Evolutionary conservation across 2,888 invertebrate species (phyloP).

Genomic region (Epistrophe eligans): DNA sequence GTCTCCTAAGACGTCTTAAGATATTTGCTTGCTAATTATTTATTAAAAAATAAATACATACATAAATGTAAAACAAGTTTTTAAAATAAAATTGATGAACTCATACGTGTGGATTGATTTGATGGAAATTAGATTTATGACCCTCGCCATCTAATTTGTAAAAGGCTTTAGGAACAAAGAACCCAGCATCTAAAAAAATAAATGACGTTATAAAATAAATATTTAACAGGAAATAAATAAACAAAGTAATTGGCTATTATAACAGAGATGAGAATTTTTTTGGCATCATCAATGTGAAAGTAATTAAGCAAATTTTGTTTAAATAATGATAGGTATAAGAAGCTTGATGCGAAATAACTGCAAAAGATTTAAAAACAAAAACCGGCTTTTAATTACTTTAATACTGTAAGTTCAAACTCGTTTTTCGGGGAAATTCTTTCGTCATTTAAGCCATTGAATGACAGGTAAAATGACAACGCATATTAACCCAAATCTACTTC

Average conservation of each 20-base stretch:
- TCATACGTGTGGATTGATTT: constrained; percentile 79
- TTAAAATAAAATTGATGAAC: not conserved
- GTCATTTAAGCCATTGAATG: not conserved
- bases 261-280: constrained; percentile 16
- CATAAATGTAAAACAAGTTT: not conserved
- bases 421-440: constrained; percentile 17
- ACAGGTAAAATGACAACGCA: not conserved
- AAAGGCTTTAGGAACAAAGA: constrained; percentile 81
- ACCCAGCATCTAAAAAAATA: constrained; percentile 78
- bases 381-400: not conserved
- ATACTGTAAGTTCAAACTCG: not conserved
- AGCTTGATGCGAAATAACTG: not conserved
- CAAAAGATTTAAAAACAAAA: not conserved
- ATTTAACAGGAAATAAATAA: constrained; percentile 12
- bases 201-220: constrained; percentile 6
- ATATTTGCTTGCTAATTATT: constrained; percentile 59
- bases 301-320: constrained; percentile 13
- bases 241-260: constrained; percentile 27
- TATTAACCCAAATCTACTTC: not conserved
- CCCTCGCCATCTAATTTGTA: constrained; percentile 81
- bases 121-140: constrained; percentile 80
- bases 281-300: constrained; percentile 17
- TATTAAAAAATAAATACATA: not conserved
- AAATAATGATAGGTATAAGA: not conserved
- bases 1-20: constrained; percentile 66